phyloP scores from a whole-genome alignment of 92 coral and sea anemone species.

The Nematostella vectensis region DNA sequence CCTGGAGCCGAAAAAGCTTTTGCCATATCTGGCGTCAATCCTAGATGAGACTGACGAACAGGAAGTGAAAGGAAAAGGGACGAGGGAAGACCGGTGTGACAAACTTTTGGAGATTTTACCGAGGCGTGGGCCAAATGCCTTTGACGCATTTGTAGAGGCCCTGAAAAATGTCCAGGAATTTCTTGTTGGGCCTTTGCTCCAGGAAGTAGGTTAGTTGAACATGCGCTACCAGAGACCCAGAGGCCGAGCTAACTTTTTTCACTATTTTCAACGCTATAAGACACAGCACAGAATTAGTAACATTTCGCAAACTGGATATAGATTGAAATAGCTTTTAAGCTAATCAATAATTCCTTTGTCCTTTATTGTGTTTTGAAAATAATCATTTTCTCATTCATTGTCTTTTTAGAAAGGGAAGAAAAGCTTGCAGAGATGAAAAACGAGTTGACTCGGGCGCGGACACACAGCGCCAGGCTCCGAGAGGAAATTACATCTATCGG shows the following conservation, averaged over 20 bases:
- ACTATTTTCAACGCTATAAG: no score
- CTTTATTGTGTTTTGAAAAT: no score
- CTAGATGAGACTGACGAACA: conserved; percentile 59
- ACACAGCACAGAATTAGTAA: no score
- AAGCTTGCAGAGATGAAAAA: conserved; percentile 46
- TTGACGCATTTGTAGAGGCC: conserved; percentile 51
- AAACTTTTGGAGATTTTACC: conserved; percentile 65
- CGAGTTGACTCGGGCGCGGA: conserved; percentile 50
- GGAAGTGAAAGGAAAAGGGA: conserved; percentile 44
- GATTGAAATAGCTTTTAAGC: no score
- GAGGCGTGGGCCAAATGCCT: conserved; percentile 73
- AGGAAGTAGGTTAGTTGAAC: conserved; percentile 61
- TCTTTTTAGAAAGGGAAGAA: conserved; percentile 56
- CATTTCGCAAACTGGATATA: no score
- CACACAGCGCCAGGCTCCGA: conserved; percentile 40
- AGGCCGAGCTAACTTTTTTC: no score
- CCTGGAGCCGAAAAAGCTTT: conserved; percentile 64
- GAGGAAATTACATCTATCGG: conserved; percentile 15
- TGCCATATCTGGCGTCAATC: conserved; percentile 53
- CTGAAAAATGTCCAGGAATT: conserved; percentile 45
- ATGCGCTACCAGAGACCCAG: no score
- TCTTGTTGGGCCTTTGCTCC: conserved; percentile 33
- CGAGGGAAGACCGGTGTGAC: conserved; percentile 59
- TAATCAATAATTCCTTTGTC: no score
- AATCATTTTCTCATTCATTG: no score